Conservation (phyloP, 2,888 invertebrate genomes). For the Apamea crenata region DNA sequence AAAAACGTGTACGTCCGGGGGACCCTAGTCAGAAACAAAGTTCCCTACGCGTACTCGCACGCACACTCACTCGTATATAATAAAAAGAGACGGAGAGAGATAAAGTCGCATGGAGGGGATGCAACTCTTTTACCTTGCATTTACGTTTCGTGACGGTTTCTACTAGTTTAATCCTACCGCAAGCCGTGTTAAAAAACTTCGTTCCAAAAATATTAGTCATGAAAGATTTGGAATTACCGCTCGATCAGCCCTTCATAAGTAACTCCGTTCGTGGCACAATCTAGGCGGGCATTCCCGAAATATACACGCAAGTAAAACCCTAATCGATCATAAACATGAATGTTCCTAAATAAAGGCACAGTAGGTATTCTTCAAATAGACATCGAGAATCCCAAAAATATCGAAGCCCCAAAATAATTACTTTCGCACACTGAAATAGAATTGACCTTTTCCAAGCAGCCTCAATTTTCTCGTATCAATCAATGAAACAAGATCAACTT, state of each 20-base stretch:
- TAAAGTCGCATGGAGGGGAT: not conserved
- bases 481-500: conserved; percentile 42
- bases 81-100: not conserved
- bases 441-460: conserved; percentile 16
- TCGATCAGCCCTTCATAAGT: not conserved
- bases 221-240: not conserved
- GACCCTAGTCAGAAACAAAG: not conserved
- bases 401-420: conserved; percentile 34
- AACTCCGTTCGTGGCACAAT: not conserved
- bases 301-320: not conserved
- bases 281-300: not conserved
- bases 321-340: conserved; percentile 14
- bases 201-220: not conserved
- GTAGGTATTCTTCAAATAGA: conserved; percentile 19
- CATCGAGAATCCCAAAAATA: conserved; percentile 13
- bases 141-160: too few species aligned
- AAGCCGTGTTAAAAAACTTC: not conserved
- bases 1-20: not conserved
- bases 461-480: conserved; percentile 37
- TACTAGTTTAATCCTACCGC: not conserved
- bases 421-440: conserved; percentile 19
- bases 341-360: not conserved
- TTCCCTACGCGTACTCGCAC: too few species aligned
- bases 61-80: too few species aligned
- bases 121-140: too few species aligned